Percentiles rank a stretch among this genome's conserved stretches.
Evolutionary conservation across 2,113 vertebrate species (phyloP).

Genomic region (Petroica traversi): DNA sequence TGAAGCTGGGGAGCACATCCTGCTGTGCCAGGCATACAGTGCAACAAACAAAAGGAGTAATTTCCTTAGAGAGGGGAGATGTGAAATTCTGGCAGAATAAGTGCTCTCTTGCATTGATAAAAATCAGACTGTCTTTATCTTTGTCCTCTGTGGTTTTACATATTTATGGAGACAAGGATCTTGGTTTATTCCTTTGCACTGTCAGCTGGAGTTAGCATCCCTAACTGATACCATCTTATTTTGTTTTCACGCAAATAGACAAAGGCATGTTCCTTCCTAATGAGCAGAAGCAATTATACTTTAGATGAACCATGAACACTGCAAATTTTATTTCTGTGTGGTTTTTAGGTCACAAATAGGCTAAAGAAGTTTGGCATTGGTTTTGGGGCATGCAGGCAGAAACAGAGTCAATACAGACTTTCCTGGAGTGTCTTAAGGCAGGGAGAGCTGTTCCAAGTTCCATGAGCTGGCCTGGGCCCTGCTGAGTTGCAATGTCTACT

Average conservation of each 20-base stretch:
- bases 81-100: not conserved
- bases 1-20: not conserved
- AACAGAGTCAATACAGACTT: not conserved
- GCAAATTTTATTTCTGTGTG: not conserved
- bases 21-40: rapidly evolving
- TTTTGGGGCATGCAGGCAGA: not conserved
- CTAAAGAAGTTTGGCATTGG: not conserved
- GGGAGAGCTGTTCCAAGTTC: not conserved
- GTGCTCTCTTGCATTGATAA: not conserved
- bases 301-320: not conserved
- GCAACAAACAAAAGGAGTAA: not conserved
- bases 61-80: not conserved
- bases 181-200: not conserved
- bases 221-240: not conserved
- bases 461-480: not conserved
- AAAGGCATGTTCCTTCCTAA: not conserved
- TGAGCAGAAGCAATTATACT: not conserved
- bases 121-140: not conserved
- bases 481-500: not conserved
- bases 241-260: not conserved
- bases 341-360: not conserved
- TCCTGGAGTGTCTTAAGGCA: not conserved
- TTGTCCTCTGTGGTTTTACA: not conserved
- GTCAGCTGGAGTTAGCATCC: not conserved
- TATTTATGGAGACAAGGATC: not conserved